These are phyloP conservation scores for Trachymyrmex septentrionalis DNA, from an alignment of 1,140 invertebrate genomes.

Conservation along the genomic window DNA sequence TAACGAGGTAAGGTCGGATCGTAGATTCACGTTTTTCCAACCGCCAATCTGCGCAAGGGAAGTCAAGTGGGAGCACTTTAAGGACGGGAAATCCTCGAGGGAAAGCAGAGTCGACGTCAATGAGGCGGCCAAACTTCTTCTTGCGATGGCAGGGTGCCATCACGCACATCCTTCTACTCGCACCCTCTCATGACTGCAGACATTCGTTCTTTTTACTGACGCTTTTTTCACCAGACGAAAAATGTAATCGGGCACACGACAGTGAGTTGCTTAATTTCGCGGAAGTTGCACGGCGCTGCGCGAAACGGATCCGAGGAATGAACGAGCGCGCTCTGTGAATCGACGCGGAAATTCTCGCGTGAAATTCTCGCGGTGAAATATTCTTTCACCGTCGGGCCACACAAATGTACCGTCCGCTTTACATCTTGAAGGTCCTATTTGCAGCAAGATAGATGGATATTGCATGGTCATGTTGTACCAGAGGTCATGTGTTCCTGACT, in stretches of 20 bases:
- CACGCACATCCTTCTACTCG: slow-evolving; percentile 27
- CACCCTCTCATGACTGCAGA: slow-evolving; percentile 24
- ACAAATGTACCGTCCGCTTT: slow-evolving; percentile 16
- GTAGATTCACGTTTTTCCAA: slow-evolving; percentile 55
- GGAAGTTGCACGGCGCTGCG: slow-evolving; percentile 1
- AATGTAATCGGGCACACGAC: slow-evolving; percentile 52
- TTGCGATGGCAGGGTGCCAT: slow-evolving; percentile 45
- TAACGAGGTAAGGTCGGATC: slow-evolving; percentile 65
- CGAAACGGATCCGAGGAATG: not conserved
- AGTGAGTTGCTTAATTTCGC: slow-evolving; percentile 49
- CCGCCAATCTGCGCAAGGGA: slow-evolving; percentile 55
- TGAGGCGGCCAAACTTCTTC: slow-evolving; percentile 58
- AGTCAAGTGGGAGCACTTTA: slow-evolving; percentile 58
- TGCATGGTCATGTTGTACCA: not conserved
- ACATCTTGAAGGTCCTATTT: slow-evolving; percentile 50
- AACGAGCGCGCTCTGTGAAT: slow-evolving; percentile 26
- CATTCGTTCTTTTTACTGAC: slow-evolving; percentile 36
- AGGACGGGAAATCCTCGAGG: slow-evolving; percentile 56
- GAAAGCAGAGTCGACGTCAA: slow-evolving; percentile 63
- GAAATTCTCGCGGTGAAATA: slow-evolving; percentile 36
- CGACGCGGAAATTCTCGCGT: slow-evolving; percentile 34
- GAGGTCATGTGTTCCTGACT: not conserved
- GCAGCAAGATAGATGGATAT: slow-evolving; percentile 34
- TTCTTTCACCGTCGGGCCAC: slow-evolving; percentile 11
- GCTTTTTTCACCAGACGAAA: slow-evolving; percentile 16